These are phyloP conservation scores for Nymphalis urticae DNA, from an alignment of 2,888 invertebrate species.

Conservation along the genomic window DNA sequence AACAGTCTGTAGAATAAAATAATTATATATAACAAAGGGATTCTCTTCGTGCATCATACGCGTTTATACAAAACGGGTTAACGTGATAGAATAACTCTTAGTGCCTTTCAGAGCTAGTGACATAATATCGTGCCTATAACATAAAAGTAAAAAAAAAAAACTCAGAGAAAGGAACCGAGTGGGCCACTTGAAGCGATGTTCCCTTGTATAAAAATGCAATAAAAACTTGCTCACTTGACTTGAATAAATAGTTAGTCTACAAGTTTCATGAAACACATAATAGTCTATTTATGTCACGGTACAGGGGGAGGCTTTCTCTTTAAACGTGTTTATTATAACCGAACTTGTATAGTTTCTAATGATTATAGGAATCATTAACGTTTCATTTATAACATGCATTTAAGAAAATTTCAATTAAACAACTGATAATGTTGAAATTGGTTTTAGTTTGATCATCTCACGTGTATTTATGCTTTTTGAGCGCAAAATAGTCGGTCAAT, in stretches of 20 bases:
- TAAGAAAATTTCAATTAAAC: no score
- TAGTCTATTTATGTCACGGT: constrained; percentile 21
- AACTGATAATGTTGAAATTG: no score
- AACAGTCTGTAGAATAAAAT: not conserved
- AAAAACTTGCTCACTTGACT: constrained; percentile 28
- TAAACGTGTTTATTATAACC: constrained; percentile 24
- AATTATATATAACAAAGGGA: constrained; percentile 9
- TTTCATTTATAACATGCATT: no score
- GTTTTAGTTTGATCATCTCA: no score
- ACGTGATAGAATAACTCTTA: constrained; percentile 23
- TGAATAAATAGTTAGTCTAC: constrained; percentile 32
- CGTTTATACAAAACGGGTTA: constrained; percentile 11
- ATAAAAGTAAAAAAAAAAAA: constrained; percentile 31
- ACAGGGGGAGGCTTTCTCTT: constrained; percentile 27
- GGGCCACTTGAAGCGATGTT: constrained; percentile 30
- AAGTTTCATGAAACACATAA: constrained; percentile 32
- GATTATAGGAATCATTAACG: not conserved
- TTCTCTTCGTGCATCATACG: not conserved
- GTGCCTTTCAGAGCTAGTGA: constrained; percentile 21
- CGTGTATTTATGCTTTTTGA: no score
- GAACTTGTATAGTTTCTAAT: not conserved
- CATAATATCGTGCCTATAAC: constrained; percentile 22
- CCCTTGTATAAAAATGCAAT: constrained; percentile 31
- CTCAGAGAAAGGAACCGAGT: constrained; percentile 24
- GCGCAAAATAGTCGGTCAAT: no score